Percentiles rank a stretch among this genome's conserved stretches.
phyloP scores from a whole-genome alignment of 1,140 invertebrate species.

The Bombus waltoni region DNA sequence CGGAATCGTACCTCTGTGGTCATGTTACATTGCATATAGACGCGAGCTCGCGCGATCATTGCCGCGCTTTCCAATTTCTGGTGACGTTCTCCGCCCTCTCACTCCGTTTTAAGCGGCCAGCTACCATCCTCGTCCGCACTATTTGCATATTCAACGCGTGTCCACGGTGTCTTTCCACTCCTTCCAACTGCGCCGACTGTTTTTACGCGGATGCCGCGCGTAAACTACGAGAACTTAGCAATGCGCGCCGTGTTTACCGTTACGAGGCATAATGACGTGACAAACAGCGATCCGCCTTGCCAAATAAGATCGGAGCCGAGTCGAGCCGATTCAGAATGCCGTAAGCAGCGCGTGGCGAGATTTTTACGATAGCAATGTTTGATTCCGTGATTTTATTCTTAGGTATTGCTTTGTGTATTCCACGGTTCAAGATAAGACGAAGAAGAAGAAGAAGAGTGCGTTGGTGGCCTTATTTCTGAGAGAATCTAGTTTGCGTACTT shows the following conservation, averaged over 20 bases:
- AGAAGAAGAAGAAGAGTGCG: no score
- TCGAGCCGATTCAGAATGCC: not conserved
- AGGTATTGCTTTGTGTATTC: no score
- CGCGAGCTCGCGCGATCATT: conserved; percentile 5
- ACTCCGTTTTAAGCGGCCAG: conserved; percentile 23
- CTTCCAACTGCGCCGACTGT: conserved; percentile 21
- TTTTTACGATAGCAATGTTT: not conserved
- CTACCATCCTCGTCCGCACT: not conserved
- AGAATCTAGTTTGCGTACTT: no score
- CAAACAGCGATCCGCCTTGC: conserved; percentile 9
- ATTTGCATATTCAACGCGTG: conserved; percentile 60
- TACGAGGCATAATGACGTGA: conserved; percentile 18
- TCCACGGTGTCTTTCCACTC: conserved; percentile 45
- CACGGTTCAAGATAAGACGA: no score
- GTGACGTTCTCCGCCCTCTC: conserved; percentile 46
- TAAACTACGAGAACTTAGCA: conserved; percentile 21
- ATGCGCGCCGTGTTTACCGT: not conserved
- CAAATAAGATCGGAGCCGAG: conserved; percentile 25
- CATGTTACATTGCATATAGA: conserved; percentile 24
- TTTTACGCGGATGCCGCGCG: not conserved
- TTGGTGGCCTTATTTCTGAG: no score
- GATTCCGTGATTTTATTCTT: no score
- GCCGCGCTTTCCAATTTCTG: conserved; percentile 59
- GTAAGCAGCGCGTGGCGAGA: not conserved
- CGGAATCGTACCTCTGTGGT: conserved; percentile 51